Evolutionary conservation across 2,888 invertebrate species (phyloP).

Genomic region (Lasius fuliginosus): DNA sequence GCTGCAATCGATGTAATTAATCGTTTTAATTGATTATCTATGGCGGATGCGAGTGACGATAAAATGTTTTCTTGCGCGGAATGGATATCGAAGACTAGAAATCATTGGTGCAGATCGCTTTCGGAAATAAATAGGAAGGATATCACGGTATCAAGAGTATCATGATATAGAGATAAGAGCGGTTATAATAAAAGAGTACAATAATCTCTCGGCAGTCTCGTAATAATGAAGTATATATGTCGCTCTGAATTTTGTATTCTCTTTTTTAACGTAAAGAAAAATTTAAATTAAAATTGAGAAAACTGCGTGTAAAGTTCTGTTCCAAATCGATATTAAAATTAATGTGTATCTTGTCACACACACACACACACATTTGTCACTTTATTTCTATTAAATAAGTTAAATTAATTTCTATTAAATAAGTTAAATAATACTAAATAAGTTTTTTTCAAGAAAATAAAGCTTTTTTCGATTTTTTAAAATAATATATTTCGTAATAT

Average conservation of each 20-base stretch:
- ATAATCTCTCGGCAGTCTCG: not conserved
- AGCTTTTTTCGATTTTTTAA: not conserved
- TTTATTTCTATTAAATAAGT: not conserved
- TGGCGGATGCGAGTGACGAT: not conserved
- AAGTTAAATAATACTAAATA: not conserved
- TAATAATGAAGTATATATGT: not conserved
- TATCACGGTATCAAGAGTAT: not conserved
- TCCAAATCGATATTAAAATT: not conserved
- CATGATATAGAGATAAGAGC: constrained; percentile 16
- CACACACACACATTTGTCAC: not conserved
- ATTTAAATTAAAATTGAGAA: not conserved
- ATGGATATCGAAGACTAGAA: not conserved
- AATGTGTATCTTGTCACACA: not conserved
- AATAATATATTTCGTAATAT: not conserved
- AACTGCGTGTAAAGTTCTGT: not conserved
- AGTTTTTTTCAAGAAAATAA: not conserved
- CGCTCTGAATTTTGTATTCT: not conserved
- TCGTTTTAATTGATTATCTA: not conserved
- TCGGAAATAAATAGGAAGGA: not conserved
- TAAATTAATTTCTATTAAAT: not conserved
- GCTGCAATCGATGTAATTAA: not conserved
- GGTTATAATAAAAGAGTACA: not conserved
- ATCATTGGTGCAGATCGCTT: not conserved
- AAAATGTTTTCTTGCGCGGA: not conserved
- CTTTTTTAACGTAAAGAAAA: not conserved